Percentiles rank a stretch among this genome's conserved stretches.
phyloP scores from a whole-genome alignment of 1,140 invertebrate genomes.

The Lordiphosa collinella region DNA sequence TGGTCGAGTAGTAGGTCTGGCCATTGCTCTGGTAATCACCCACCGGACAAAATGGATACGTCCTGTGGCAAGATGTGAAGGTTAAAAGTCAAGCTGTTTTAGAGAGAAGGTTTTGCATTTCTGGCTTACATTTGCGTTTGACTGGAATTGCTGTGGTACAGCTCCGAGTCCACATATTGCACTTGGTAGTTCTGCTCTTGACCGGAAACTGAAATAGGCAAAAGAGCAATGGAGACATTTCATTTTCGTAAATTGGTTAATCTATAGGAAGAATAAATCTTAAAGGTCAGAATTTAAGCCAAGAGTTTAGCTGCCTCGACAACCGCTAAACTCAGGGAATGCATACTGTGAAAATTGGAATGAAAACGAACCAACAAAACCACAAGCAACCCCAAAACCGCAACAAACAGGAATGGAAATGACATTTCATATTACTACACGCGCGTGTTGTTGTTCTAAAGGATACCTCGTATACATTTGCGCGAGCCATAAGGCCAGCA shows the following conservation, averaged over 20 bases:
- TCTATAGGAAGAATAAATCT: too few relatives aligned
- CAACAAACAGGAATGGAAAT: too few relatives aligned
- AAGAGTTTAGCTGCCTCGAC: too few relatives aligned
- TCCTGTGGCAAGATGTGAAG: conserved; percentile 81
- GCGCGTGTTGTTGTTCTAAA: too few relatives aligned
- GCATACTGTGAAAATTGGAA: too few relatives aligned
- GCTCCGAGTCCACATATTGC: conserved; percentile 85
- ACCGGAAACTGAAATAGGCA: conserved; percentile 75
- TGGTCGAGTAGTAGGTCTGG: conserved; percentile 81
- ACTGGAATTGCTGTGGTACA: conserved; percentile 81
- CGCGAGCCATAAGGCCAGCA: too few relatives aligned
- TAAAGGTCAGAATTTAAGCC: too few relatives aligned
- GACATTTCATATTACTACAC: too few relatives aligned
- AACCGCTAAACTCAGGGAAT: too few relatives aligned
- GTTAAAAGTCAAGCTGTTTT: conserved; percentile 10
- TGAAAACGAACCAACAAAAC: too few relatives aligned
- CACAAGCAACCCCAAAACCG: too few relatives aligned
- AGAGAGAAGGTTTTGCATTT: conserved; percentile 1
- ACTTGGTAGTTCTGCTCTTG: conserved; percentile 84
- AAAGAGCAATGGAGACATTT: neutral
- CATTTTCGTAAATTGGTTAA: neutral
- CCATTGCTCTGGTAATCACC: conserved; percentile 84
- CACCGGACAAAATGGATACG: conserved; percentile 92
- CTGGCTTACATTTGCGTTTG: conserved; percentile 85
- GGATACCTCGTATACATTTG: too few relatives aligned